phyloP scores from a whole-genome alignment of 2,888 invertebrate species.

The Aporophyla nigra region DNA sequence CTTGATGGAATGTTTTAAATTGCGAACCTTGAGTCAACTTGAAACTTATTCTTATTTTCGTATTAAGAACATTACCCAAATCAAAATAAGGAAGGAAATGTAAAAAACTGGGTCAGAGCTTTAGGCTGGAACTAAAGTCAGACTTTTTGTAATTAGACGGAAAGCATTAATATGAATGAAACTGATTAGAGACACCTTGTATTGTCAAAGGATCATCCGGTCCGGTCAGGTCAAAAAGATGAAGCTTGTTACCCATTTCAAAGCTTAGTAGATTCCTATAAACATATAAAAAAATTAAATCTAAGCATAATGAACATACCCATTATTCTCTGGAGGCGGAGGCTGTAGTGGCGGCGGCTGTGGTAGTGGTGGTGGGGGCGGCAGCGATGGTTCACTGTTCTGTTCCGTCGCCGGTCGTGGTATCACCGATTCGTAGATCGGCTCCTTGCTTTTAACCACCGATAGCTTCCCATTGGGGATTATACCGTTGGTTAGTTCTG shows the following conservation, averaged over 20 bases:
- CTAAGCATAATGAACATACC: constrained; percentile 71
- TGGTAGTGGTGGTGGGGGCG: constrained; percentile 70
- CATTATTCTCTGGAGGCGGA: constrained; percentile 78
- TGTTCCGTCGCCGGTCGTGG: constrained; percentile 91
- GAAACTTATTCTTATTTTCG: background rate
- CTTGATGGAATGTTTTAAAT: background rate
- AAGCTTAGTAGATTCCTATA: background rate
- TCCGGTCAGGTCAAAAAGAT: background rate
- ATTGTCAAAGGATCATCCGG: background rate
- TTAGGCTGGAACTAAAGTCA: too few species aligned
- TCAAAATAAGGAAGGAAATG: too few species aligned
- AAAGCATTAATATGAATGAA: background rate
- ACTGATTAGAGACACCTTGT: background rate
- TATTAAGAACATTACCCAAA: too few species aligned
- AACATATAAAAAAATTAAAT: background rate
- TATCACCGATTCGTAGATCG: constrained; percentile 96
- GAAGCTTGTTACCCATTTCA: background rate
- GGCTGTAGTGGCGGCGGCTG: constrained; percentile 71
- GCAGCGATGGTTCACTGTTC: constrained; percentile 69
- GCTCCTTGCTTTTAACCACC: constrained; percentile 91
- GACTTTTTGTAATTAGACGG: too few species aligned
- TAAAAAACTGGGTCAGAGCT: too few species aligned
- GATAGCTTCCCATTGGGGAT: constrained; percentile 90
- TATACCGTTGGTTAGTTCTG: constrained; percentile 86
- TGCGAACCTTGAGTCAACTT: background rate